Evolutionary conservation across 1,140 invertebrate genomes (phyloP).

Genomic region (Physella acuta): DNA sequence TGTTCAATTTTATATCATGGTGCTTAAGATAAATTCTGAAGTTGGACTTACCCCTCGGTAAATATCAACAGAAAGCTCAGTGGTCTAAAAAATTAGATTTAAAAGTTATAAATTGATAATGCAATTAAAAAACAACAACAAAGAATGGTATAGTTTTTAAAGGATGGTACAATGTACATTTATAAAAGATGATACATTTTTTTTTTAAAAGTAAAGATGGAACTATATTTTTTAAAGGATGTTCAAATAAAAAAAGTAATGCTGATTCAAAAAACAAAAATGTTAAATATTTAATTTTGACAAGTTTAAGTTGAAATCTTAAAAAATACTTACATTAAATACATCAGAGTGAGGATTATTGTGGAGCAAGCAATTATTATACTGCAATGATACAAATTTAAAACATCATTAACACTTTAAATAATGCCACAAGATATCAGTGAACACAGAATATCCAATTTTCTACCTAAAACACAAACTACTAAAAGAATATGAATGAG

Average conservation of each 20-base stretch:
- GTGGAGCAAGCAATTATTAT: slow-evolving; percentile 58
- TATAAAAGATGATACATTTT: neutral
- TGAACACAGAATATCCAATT: neutral
- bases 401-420: too few relatives aligned
- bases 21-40: too few relatives aligned
- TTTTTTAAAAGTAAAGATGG: neutral
- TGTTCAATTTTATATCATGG: too few relatives aligned
- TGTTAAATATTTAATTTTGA: neutral
- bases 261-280: neutral
- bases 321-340: slow-evolving; percentile 41
- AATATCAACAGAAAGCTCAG: slow-evolving; percentile 31
- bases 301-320: neutral
- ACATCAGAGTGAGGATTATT: slow-evolving; percentile 61
- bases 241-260: neutral
- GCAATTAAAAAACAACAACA: too few relatives aligned
- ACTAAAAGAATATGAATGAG: too few relatives aligned
- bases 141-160: too few relatives aligned
- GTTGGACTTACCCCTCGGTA: slow-evolving; percentile 21
- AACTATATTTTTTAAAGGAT: neutral
- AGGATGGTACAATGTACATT: neutral
- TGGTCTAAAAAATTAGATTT: slow-evolving; percentile 32
- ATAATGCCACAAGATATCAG: neutral
- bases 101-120: too few relatives aligned
- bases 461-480: neutral
- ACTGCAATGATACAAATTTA: too few relatives aligned